Percentiles rank a stretch among this genome's conserved stretches.
Conservation (phyloP, 2,113 vertebrate species). For the Tyto alba region DNA sequence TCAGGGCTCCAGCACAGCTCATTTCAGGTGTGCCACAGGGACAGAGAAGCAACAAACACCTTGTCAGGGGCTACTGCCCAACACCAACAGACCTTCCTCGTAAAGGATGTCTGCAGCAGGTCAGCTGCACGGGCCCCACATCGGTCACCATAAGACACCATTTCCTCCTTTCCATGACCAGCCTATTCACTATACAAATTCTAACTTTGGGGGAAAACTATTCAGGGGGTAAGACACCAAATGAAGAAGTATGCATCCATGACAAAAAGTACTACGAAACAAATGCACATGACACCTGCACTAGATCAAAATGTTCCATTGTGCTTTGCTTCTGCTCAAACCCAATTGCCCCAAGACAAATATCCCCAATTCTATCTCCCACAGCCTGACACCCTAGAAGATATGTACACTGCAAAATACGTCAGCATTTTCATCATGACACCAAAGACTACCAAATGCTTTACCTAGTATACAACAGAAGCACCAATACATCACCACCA, state of each 20-base stretch:
- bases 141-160: not conserved
- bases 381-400: not conserved
- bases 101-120: not conserved
- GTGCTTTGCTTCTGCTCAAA: not conserved
- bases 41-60: not conserved
- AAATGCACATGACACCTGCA: not conserved
- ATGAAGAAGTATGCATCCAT: not conserved
- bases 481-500: not conserved
- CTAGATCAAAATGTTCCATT: not conserved
- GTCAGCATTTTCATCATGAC: not conserved
- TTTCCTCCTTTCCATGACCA: not conserved
- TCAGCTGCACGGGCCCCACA: not conserved
- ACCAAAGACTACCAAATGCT: not conserved
- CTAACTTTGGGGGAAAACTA: not conserved
- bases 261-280: not conserved
- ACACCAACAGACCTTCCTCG: not conserved
- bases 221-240: not conserved
- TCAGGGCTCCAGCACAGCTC: not conserved
- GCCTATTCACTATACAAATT: not conserved
- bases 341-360: not conserved
- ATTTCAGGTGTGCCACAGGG: not conserved
- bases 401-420: not conserved
- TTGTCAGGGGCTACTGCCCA: not conserved
- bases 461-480: not conserved
- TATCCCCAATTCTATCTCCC: not conserved